These are phyloP conservation scores for Castor canadensis DNA, from an alignment of 2,113 vertebrate species.

Conservation along the genomic window DNA sequence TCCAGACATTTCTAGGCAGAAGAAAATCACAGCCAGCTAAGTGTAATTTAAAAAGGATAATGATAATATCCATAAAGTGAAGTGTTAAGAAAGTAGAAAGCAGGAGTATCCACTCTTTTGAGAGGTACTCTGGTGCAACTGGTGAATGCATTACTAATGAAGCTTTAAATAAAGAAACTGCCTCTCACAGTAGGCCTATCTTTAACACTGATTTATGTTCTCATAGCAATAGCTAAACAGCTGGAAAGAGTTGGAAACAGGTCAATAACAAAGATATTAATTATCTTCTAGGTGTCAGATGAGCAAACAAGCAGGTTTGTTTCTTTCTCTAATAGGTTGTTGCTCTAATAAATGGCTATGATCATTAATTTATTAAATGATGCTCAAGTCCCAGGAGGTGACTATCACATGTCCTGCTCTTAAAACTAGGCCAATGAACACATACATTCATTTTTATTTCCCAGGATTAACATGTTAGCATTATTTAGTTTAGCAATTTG, in stretches of 20 bases:
- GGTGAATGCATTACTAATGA: neutral
- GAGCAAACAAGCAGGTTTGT: neutral
- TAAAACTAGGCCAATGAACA: neutral
- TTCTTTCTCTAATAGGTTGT: slow-evolving; percentile 2
- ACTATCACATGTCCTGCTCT: neutral
- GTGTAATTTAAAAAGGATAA: neutral
- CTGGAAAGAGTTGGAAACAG: neutral
- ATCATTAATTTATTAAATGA: slow-evolving; percentile 15
- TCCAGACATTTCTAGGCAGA: neutral
- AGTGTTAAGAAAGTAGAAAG: neutral
- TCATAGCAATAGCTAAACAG: neutral
- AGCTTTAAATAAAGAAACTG: neutral
- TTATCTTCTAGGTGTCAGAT: neutral
- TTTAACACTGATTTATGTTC: neutral
- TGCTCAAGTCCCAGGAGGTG: neutral
- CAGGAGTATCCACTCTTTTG: neutral
- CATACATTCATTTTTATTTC: neutral
- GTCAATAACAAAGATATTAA: slow-evolving; percentile 29
- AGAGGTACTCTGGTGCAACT: neutral
- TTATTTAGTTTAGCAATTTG: too few relatives aligned
- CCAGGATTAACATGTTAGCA: slow-evolving; percentile 11
- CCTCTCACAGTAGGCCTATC: neutral
- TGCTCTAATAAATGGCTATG: neutral
- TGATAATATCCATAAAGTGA: neutral
- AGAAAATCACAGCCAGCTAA: neutral